Evolutionary conservation across 2,888 invertebrate species (phyloP).

Genomic region (Cetonia aurata): DNA sequence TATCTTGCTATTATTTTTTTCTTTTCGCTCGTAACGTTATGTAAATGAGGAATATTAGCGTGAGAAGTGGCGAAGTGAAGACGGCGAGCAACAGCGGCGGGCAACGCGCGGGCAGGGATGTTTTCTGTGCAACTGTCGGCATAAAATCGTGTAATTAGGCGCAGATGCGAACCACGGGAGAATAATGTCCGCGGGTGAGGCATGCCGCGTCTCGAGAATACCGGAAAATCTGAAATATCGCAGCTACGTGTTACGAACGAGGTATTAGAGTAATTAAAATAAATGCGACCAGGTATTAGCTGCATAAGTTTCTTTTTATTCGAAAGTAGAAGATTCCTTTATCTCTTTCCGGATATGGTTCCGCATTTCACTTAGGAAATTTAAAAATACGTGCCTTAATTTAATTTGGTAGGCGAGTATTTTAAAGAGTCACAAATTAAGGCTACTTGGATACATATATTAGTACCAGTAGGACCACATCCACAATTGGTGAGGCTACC

Average conservation of each 20-base stretch:
- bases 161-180: constrained; percentile 26
- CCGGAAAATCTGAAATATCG: constrained; percentile 14
- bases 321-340: not conserved
- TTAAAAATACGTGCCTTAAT: no score
- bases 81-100: not conserved
- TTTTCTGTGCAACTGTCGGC: constrained; percentile 2
- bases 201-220: not conserved
- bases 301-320: constrained; percentile 18
- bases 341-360: not conserved
- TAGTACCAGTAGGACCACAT: no score
- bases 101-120: constrained; percentile 3
- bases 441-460: no score
- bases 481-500: no score
- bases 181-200: constrained; percentile 13
- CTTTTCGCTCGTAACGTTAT: constrained; percentile 13
- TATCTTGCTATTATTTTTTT: constrained; percentile 5
- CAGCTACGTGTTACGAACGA: constrained; percentile 23
- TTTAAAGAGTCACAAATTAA: no score
- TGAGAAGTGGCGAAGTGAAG: constrained; percentile 26
- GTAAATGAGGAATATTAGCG: constrained; percentile 30
- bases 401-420: no score
- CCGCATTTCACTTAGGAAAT: no score
- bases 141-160: constrained; percentile 12
- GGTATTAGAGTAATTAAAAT: constrained; percentile 36
- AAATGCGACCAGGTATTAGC: constrained; percentile 13